These are phyloP conservation scores for Scopus umbretta DNA, from an alignment of 2,113 vertebrate genomes.

Conservation along the genomic window DNA sequence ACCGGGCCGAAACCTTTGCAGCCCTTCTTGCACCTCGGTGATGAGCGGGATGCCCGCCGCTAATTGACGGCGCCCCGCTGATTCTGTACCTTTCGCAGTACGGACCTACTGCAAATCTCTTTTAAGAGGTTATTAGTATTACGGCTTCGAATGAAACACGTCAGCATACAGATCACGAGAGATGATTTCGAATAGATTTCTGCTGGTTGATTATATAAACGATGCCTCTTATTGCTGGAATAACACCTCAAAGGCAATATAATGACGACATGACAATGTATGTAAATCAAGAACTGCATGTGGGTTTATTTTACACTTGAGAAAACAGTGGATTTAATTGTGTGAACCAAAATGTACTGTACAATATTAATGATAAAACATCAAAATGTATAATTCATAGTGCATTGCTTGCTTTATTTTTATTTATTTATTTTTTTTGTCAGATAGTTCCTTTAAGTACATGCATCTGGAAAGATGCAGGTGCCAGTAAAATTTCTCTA, in stretches of 20 bases:
- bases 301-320: conserved; percentile 99
- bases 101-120: not conserved
- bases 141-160: not conserved
- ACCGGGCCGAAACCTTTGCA: not conserved
- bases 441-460: conserved; percentile 84
- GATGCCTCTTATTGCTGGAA: conserved; percentile 47
- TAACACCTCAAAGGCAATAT: conserved; percentile 63
- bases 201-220: conserved; percentile 25
- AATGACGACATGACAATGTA: conserved; percentile 80
- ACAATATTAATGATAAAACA: conserved; percentile 93
- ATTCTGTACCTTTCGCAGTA: not conserved
- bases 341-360: conserved; percentile 90
- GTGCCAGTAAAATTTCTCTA: conserved; percentile 84
- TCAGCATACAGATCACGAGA: conserved; percentile 8
- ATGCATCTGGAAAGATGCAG: conserved; percentile 87
- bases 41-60: not conserved
- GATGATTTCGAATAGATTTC: conserved; percentile 25
- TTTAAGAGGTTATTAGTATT: conserved; percentile 2
- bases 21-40: not conserved
- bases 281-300: conserved; percentile 94
- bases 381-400: conserved; percentile 90
- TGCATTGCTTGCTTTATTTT: conserved; percentile 84
- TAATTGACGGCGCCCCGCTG: not conserved
- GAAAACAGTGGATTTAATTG: conserved; percentile 91
- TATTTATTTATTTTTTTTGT: conserved; percentile 79